Base-by-base conservation (phyloP, 2,797 vertebrate genomes). In the Peromyscus melanophrys region DNA sequence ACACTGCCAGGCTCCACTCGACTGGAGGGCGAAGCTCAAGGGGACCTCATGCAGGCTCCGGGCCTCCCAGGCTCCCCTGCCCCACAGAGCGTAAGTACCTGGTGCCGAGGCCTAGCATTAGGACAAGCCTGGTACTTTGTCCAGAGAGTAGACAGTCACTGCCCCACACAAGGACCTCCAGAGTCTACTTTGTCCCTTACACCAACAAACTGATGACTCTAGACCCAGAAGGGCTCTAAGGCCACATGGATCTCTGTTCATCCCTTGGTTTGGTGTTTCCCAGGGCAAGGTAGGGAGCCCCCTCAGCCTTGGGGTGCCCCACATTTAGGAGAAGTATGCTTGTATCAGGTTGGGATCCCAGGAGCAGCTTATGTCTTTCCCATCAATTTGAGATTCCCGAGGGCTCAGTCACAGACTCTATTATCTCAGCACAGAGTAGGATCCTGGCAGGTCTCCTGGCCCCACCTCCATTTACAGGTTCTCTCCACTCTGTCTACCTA, bases 11-110 rank as follows among this genome's bases (percentile, higher is more conserved):
- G 98, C 67, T 96, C 98, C 27, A 97, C 98, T 95, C 81, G 98
- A 96, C 97, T 99, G 98, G 99, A 99, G 91, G 98, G 98, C n/a
- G 98, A 98, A 65, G 98, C 98, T 43, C 98, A 98, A 77, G 92
- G 98, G 78, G 97, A 99, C 98, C 96, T 98, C 73, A 99, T 99
- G 99, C 98, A 98, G 98, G 97, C 98, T 34, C 98, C 98, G 29
- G 97, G 98, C 96, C 98, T 98, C 96, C 98, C 98, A 63, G 86
- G 97, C 96, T 98, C 99, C 78, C 98, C 99, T 59, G 73, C 97
- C 86, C 97, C 98, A 92, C 98, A 98, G 90, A 98, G 95, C 90
- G 99, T 99, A 98, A 98, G 98, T 99, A 98, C 69, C 52, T n/a
- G 17, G 63, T n/a, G 34, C 43, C 61, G 4, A 21, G 55, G 40